phyloP scores from a whole-genome alignment of 1,140 invertebrate species.

The Coelopa frigida region DNA sequence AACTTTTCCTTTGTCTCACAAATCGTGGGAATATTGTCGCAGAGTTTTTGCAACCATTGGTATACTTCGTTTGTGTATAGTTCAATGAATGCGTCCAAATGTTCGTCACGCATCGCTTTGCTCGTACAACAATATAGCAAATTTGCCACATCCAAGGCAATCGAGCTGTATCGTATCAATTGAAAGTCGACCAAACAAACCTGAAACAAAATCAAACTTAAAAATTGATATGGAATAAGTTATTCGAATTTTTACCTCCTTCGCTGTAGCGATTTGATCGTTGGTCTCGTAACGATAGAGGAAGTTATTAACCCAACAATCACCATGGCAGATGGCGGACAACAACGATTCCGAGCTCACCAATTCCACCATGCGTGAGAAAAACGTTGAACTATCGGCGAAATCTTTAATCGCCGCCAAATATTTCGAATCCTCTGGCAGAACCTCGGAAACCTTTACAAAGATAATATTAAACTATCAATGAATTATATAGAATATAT shows the following conservation, averaged over 20 bases:
- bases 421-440: conserved; percentile 52
- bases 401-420: conserved; percentile 55
- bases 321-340: conserved; percentile 64
- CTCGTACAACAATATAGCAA: conserved; percentile 60
- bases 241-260: conserved; percentile 15
- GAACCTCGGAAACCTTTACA: conserved; percentile 45
- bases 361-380: conserved; percentile 59
- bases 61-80: conserved; percentile 46
- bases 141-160: conserved; percentile 59
- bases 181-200: conserved; percentile 66
- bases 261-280: conserved; percentile 47
- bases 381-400: conserved; percentile 58
- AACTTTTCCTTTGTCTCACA: conserved; percentile 46
- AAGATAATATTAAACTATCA: neutral
- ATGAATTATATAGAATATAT: neutral
- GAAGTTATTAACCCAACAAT: conserved; percentile 71
- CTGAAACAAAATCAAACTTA: conserved; percentile 37
- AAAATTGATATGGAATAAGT: conserved; percentile 11
- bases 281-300: conserved; percentile 54
- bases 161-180: conserved; percentile 58
- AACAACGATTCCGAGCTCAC: conserved; percentile 54
- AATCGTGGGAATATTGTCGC: conserved; percentile 40
- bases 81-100: conserved; percentile 53
- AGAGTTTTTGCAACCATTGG: conserved; percentile 47
- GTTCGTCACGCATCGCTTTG: conserved; percentile 50